phyloP scores from a whole-genome alignment of 1,140 invertebrate genomes.

The Hirudo medicinalis region DNA sequence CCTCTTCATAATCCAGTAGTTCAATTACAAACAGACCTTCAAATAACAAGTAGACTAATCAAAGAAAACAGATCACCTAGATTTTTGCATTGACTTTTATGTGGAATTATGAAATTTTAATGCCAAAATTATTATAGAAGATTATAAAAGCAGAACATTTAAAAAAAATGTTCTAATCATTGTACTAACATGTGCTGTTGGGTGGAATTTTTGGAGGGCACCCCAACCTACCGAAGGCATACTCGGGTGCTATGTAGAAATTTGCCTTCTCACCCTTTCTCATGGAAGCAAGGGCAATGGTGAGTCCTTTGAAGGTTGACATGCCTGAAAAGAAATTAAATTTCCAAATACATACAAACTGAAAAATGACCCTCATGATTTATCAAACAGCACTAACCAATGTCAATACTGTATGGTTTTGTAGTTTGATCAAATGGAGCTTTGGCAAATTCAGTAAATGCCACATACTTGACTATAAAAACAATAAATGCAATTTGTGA shows the following conservation, averaged over 20 bases:
- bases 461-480: background rate
- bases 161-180: background rate
- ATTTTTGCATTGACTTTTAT: background rate
- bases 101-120: background rate
- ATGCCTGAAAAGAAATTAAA: background rate
- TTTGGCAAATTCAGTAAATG: background rate
- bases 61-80: background rate
- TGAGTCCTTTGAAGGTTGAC: conserved; percentile 48
- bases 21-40: conserved; percentile 9
- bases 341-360: too few relatives aligned
- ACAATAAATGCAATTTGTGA: background rate
- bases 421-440: background rate
- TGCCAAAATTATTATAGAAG: background rate
- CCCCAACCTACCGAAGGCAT: conserved; percentile 53
- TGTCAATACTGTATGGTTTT: background rate
- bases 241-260: conserved; percentile 52
- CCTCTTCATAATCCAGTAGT: background rate
- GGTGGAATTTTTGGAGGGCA: conserved; percentile 52
- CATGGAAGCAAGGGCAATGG: conserved; percentile 53
- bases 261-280: conserved; percentile 51
- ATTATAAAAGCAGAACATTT: background rate
- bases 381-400: conserved; percentile 1
- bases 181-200: conserved; percentile 30
- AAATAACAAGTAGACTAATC: background rate
- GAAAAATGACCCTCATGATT: background rate